Conservation (phyloP, 2,113 vertebrate species). For the Muscicapa adusta region DNA sequence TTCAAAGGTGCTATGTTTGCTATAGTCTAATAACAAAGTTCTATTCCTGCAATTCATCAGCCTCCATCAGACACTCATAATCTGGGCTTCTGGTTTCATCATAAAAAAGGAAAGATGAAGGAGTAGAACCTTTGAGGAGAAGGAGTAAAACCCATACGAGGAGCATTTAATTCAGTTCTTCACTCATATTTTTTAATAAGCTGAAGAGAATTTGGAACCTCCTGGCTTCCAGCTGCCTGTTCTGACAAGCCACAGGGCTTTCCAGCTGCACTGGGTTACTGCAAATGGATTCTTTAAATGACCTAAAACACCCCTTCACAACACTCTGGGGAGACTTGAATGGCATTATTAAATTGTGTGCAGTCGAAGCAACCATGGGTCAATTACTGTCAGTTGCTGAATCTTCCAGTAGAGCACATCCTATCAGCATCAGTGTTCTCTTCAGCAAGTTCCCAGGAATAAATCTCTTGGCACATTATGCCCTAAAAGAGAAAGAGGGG, state of each 20-base stretch:
- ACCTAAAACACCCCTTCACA: not conserved
- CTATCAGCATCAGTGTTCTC: not conserved
- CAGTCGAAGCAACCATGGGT: not conserved
- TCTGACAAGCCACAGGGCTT: not conserved
- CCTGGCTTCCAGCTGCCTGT: not conserved
- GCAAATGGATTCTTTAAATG: not conserved
- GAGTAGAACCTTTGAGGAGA: not conserved
- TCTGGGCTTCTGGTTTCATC: not conserved
- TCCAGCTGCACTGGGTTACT: not conserved
- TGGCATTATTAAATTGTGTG: not conserved
- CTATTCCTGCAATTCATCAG: not conserved
- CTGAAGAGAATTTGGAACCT: not conserved
- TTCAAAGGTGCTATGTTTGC: not conserved
- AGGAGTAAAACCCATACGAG: not conserved
- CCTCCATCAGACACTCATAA: not conserved
- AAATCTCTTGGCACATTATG: not conserved
- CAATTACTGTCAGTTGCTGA: not conserved
- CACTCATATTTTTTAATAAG: not conserved
- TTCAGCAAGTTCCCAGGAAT: not conserved
- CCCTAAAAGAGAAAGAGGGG: not conserved
- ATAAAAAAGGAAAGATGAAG: not conserved
- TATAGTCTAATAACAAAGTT: not conserved
- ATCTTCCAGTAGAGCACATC: not conserved
- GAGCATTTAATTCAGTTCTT: not conserved
- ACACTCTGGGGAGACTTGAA: not conserved